Evolutionary conservation across 2,888 invertebrate genomes (phyloP), one percentile per base, ranked within the genome.

Genomic region (Philaethria dido): DNA sequence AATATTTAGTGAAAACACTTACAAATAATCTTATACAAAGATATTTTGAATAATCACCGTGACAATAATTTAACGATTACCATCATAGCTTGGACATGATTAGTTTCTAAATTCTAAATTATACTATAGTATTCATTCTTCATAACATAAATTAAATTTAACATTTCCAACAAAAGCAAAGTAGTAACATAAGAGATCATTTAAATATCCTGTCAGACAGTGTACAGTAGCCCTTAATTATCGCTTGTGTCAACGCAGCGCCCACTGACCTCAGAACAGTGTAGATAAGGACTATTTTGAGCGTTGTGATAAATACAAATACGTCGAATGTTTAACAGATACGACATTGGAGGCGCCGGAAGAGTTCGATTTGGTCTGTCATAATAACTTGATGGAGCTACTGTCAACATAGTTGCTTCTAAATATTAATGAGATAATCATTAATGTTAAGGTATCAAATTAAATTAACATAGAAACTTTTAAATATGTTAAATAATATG

Each of bases 261-360:
- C 89, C 88, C 86, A 89, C 84, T 90, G 91, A 91, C 92, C 91
- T 90, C 90, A 89, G 82, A 78, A 79, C 81, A 80, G 80, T 84
- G 86, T 85, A 91, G 92, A 92, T 92, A 92, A 89, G 85, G 79
- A 83, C 87, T 92, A 92, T 92, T 92, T 92, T 82, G 81, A 91
- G 91, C 86, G 79, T 74, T 76, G 79, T 78, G 90, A 92, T 91
- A 89, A 89, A 84, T 86, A 87, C 81, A 80, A 84, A 87, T 85
- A 88, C 85, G 85, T 86, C 83, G 83, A 88, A 87, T 80, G 81
- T 85, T 85, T 75, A 80, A 83, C 81, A 82, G 84, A 88, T 86
- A 88, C 81, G 81, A 76, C 84, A 84, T 84, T 81, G 83, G 81
- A 86, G 81, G 83, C 87, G 82, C 86, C 87, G 89, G 88, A 88